These are phyloP conservation scores for Caenorhabditis panamensis DNA, from an alignment of 2,888 invertebrate species.

Conservation along the genomic window DNA sequence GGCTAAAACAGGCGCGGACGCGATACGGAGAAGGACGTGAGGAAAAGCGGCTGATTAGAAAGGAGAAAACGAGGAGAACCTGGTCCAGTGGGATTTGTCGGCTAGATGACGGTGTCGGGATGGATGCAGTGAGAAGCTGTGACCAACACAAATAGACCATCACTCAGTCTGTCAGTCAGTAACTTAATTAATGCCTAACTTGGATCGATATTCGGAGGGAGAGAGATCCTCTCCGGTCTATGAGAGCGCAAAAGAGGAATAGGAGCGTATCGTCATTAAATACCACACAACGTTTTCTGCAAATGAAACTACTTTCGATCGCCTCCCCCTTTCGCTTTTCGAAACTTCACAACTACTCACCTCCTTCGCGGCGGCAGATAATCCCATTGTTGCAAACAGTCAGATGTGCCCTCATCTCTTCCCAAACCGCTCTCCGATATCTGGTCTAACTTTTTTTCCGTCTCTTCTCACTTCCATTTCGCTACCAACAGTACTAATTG, in stretches of 20 bases:
- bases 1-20: slow-evolving; percentile 23
- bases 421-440: slow-evolving; percentile 3
- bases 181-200: slow-evolving; percentile 54
- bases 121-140: not conserved
- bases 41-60: slow-evolving; percentile 25
- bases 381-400: slow-evolving; percentile 57
- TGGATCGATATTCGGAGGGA: slow-evolving; percentile 48
- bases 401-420: slow-evolving; percentile 31
- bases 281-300: slow-evolving; percentile 59
- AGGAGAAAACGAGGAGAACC: slow-evolving; percentile 33
- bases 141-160: slow-evolving; percentile 8
- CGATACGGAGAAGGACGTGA: slow-evolving; percentile 8
- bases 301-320: slow-evolving; percentile 59
- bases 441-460: slow-evolving; percentile 37
- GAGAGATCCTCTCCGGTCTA: slow-evolving; percentile 12
- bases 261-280: slow-evolving; percentile 65
- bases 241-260: slow-evolving; percentile 44
- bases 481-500: slow-evolving; percentile 34
- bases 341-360: slow-evolving; percentile 29
- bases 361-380: slow-evolving; percentile 37
- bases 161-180: slow-evolving; percentile 20
- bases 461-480: slow-evolving; percentile 23
- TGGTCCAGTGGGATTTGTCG: slow-evolving; percentile 15
- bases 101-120: not conserved
- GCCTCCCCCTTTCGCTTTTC: slow-evolving; percentile 26